Evolutionary conservation across 2,113 vertebrate species (phyloP), one percentile per base, ranked within the genome.

Genomic region (Saimiri boliviensis): DNA sequence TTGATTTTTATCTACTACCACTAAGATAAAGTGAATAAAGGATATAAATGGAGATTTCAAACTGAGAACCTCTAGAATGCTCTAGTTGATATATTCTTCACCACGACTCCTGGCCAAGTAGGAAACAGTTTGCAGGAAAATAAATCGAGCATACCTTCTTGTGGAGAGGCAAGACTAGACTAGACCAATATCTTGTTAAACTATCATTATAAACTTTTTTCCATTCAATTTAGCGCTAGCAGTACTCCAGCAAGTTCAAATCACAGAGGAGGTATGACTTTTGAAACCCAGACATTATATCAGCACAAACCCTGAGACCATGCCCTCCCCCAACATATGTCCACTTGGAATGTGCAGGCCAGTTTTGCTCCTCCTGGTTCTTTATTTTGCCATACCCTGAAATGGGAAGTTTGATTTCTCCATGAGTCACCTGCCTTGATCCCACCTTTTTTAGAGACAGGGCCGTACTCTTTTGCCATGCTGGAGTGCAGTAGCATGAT

Each of bases 231-330:
- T 89, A n/a, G 68, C 32, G 5, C n/a, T 91, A 91, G 21, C 9
- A 52, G 16, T 82, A 95, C 21, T 89, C 80, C 47, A 85, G 40
- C 54, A 93, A 93, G 45, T 94, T 91, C 77, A 88, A 86, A 88
- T 82, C 47, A 86, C 47, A 93, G 54, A 96, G 40, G 11, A 90
- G n/a, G 60, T 25, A 82, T 14, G 70, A 83, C 25, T 90, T 56
- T 42, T 52, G 21, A 92, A 88, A 66, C 13, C 32, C 25, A 45
- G 56, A 10, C 21, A n/a, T 68, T 79, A 86, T 68, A 27, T 86
- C 19, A 70, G 73, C 32, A 76, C 49, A 96, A 95, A 94, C n/a
- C 32, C 17, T 1, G 16, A 92, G 54, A 6, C 21, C 16, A 88
- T 6, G 27, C 12, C 60, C 25, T 47, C 47, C 25, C 45, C 56